These are phyloP conservation scores for Sisyra terminalis DNA, from an alignment of 2,888 invertebrate genomes.

Conservation along the genomic window DNA sequence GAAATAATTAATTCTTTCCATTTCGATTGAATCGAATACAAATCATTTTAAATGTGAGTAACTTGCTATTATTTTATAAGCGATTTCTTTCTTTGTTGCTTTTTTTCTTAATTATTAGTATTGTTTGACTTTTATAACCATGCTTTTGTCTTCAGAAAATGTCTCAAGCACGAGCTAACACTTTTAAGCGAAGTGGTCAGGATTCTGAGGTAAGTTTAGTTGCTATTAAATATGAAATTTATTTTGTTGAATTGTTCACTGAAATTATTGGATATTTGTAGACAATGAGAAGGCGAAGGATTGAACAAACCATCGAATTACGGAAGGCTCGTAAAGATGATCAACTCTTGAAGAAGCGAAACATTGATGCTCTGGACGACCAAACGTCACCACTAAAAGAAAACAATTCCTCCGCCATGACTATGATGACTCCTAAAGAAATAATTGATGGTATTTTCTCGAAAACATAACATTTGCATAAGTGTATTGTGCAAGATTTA, in stretches of 20 bases:
- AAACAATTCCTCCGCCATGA: slow-evolving; percentile 24
- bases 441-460: slow-evolving; percentile 41
- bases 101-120: too few relatives aligned
- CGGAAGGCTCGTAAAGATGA: slow-evolving; percentile 90
- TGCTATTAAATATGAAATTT: slow-evolving; percentile 9
- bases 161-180: slow-evolving; percentile 49
- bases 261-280: too few relatives aligned
- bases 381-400: slow-evolving; percentile 34
- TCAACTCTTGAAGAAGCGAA: slow-evolving; percentile 74
- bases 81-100: too few relatives aligned
- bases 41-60: too few relatives aligned
- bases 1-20: too few relatives aligned
- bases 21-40: too few relatives aligned
- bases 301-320: slow-evolving; percentile 77
- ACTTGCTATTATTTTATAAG: too few relatives aligned
- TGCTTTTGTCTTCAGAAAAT: slow-evolving; percentile 23
- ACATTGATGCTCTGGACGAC: slow-evolving; percentile 35
- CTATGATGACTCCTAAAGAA: slow-evolving; percentile 45
- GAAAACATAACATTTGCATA: not conserved
- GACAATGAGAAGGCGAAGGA: slow-evolving; percentile 81
- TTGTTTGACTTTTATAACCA: too few relatives aligned
- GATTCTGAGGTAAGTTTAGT: slow-evolving; percentile 46
- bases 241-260: slow-evolving; percentile 5
- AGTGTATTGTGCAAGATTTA: not conserved
- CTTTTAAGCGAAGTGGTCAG: slow-evolving; percentile 65